Base-by-base conservation (phyloP, 2,113 vertebrate species). In the Camarhynchus parvulus region DNA sequence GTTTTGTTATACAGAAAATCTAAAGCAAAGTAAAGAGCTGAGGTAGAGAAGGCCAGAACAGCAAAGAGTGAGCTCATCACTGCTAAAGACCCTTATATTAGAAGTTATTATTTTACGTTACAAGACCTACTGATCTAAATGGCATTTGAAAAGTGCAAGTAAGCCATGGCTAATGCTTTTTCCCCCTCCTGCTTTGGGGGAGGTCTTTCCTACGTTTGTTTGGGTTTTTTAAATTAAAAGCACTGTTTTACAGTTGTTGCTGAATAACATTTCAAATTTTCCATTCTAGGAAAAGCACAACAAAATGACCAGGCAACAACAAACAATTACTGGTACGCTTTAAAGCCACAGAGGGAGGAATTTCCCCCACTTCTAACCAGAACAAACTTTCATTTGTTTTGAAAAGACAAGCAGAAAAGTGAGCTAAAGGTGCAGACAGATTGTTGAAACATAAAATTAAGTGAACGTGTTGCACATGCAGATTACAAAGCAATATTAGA, bases 401-500 rank as follows among this genome's bases (percentile, higher is more conserved):
- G n/a, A 66, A 89, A 78, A 59, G 21, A 91, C 77, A 74, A 87
- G 87, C 62, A 89, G 35, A 84, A 78, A 80, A 83, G 76, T 80
- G 68, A 66, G 46, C 61, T 92, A 72, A 75, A 53, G 49, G 55
- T 86, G 81, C 92, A 91, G 53, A 96, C 81, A 91, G 30, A 49
- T n/a, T 75, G 56, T 31, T 91, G 47, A 92, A 77, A 94, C 90
- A 73, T 31, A 87, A 84, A 87, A 78, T 84, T 75, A 89, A 56
- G 62, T 82, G 74, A 92, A 70, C 3, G 6, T 17, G 20, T 82
- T 79, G 87, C 78, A 92, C 96, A 91, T 95, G 93, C 96, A 95
- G 74, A 91, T 80, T 68, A 64, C 35, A 87, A 93, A 96, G 70
- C 92, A 84, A 1, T 68, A 94, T 83, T 85, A 95, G 70, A 87